A percentile compares a stretch with the other conserved stretches of the same genome.
Conservation (phyloP, 1,140 invertebrate species). For the Pseudoatta argentina region DNA sequence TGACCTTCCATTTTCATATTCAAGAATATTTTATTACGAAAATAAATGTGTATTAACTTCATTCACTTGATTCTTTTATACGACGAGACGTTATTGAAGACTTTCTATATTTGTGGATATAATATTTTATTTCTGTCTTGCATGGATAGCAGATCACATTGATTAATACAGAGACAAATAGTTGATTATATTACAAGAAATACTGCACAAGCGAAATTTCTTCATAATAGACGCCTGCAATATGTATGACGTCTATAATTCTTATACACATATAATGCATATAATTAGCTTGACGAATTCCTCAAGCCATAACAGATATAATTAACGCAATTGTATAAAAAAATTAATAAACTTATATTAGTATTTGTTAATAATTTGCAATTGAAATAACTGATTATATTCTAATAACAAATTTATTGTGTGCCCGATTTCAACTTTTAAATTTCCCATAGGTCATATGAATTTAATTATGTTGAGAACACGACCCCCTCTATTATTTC, state of each 20-base stretch:
- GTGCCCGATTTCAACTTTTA: too few species aligned
- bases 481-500: too few species aligned
- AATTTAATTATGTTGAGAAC: too few species aligned
- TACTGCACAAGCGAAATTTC: conserved; percentile 30
- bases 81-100: not conserved
- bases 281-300: conserved; percentile 15
- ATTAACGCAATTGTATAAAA: not conserved
- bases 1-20: not conserved
- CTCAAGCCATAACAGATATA: conserved; percentile 33
- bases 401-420: conserved; percentile 25
- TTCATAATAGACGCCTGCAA: not conserved
- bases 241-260: not conserved
- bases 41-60: not conserved
- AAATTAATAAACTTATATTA: conserved; percentile 46
- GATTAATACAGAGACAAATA: conserved; percentile 56
- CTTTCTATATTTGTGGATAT: conserved; percentile 2
- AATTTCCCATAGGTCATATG: too few species aligned
- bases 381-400: not conserved
- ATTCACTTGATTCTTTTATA: not conserved
- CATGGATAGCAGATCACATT: conserved; percentile 50
- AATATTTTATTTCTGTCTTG: conserved; percentile 53
- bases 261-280: conserved; percentile 13
- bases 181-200: conserved; percentile 53
- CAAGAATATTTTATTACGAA: not conserved
- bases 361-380: not conserved